Base-by-base conservation (phyloP, 2,888 invertebrate species). In the Leptinotarsa juncta region DNA sequence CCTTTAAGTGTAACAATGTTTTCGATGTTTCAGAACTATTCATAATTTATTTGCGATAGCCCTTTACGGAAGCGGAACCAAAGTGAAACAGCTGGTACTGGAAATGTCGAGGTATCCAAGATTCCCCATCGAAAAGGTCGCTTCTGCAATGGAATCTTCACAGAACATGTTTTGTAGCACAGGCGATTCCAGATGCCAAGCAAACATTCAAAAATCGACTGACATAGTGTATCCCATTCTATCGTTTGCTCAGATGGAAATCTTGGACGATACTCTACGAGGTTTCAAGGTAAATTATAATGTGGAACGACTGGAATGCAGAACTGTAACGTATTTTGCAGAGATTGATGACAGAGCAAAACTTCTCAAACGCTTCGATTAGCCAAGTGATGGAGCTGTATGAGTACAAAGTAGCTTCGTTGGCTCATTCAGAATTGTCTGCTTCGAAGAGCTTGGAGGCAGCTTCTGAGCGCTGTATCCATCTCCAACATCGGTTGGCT, bases 341-440 rank as follows among this genome's bases (percentile, higher is more conserved):
- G 80, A 75, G 50, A 71, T 57, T 73, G 51, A 66, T 81, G 50
- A 70, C 72, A 15, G 78, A 76, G 53, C 79, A 79, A 62, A 78
- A 90, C 88, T 87, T 91, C 66, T 85, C 87, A 0, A 91, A 92
- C 80, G 88, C 92, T 70, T 89, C 92, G 0, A 92, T 92, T 0
- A 93, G 93, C 0, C 91, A 93, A 66, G 91, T 94, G 4, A 94
- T 94, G 91, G 94, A 94, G 84, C 83, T 94, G 76, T 94, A 93
- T 73, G 93, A 93, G 23, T 93, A 93, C 84, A 93, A 93, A 84
- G 88, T 94, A 85, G 89, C 91, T 3, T 86, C 89, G 20, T 88
- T 91, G 88, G 87, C 87, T 14, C 89, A 90, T 76, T 88, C 89
- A 0, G 90, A 91, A 83, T 84, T 89, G 50, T 87, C 88, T 0